Base-by-base conservation (phyloP, 2,797 vertebrate genomes). In the Australoheros facetus region DNA sequence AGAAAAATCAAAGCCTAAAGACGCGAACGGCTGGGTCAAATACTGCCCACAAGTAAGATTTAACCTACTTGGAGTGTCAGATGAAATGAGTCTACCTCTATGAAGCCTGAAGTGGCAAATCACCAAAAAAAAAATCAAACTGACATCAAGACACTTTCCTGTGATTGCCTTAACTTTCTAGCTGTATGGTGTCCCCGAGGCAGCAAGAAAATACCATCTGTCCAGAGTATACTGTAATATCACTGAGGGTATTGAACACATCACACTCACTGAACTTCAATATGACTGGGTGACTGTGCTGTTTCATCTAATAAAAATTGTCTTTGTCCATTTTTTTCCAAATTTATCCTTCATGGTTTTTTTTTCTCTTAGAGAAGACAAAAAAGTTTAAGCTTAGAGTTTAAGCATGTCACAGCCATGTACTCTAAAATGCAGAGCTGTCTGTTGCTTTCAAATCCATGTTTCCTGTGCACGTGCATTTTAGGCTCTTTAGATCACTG, bases 111-210 rank as follows among this genome's bases (percentile, higher is more conserved):
- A 45, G 12, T 4, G 23, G 54, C 16, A 74, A 54, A 83, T 74
- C 26, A 48, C 45, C 26, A 34, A 16, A 62, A 58, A 48, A 66
- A 54, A 8, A 60, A 54, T 56, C 19, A 81, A 83, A 73, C 10
- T 71, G 42, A 78, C 56, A 79, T 58, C 34, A 19, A 23, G 75
- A 78, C 62, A 71, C 51, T 81, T 81, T 81, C 34, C 75, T 78
- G 13, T 77, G 80, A 81, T 85, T 82, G 66, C 77, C 53, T 77
- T 62, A 48, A 74, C 58, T 77, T 86, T 76, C 39, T 57, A 75
- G 73, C 73, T 60, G 32, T 30, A 48, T n/a, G 14, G 53, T 55
- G 54, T 56, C 70, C 53, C 70, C 3, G 57, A 77, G 56, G 60
- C 30, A 10, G 32, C 55, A 11, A 55, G 59, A 21, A 78, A 73